Evolutionary conservation across 2,888 invertebrate genomes (phyloP).

Genomic region (Lasioglossum pauxillum): DNA sequence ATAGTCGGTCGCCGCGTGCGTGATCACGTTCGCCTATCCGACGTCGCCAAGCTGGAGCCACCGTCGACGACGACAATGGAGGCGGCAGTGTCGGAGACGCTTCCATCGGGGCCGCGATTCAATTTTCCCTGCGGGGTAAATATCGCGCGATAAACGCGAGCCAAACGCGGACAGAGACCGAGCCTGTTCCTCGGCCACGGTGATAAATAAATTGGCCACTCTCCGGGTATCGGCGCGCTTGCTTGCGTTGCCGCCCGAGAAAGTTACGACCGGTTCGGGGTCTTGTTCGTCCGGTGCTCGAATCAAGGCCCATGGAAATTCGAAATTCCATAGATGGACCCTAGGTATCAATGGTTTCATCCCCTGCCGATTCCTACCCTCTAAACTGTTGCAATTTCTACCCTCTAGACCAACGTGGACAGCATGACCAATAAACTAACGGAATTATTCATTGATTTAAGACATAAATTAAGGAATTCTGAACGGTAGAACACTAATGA

Average conservation of each 20-base stretch:
- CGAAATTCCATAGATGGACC: background rate
- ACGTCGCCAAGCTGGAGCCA: slow-evolving; percentile 7
- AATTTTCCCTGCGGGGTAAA: slow-evolving; percentile 24
- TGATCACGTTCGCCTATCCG: background rate
- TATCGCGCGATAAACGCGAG: slow-evolving; percentile 27
- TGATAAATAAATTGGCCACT: slow-evolving; percentile 43
- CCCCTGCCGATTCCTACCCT: background rate
- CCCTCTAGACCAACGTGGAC: background rate
- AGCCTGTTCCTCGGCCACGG: slow-evolving; percentile 11
- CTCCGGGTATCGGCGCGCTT: slow-evolving; percentile 7
- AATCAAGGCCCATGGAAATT: background rate
- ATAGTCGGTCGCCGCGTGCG: slow-evolving; percentile 21
- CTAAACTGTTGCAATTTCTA: too few relatives aligned
- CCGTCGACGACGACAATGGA: background rate
- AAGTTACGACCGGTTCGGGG: slow-evolving; percentile 30
- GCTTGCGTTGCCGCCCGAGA: slow-evolving; percentile 7
- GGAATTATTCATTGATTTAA: background rate
- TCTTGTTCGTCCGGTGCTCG: slow-evolving; percentile 16
- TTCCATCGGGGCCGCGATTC: slow-evolving; percentile 7
- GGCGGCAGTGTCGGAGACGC: background rate
- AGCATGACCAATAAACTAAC: too few relatives aligned
- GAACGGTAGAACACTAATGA: background rate
- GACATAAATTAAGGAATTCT: background rate
- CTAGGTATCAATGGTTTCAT: background rate
- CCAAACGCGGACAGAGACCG: background rate